Conservation (phyloP, 1,140 invertebrate species). For the Neuroterus valhalla region DNA sequence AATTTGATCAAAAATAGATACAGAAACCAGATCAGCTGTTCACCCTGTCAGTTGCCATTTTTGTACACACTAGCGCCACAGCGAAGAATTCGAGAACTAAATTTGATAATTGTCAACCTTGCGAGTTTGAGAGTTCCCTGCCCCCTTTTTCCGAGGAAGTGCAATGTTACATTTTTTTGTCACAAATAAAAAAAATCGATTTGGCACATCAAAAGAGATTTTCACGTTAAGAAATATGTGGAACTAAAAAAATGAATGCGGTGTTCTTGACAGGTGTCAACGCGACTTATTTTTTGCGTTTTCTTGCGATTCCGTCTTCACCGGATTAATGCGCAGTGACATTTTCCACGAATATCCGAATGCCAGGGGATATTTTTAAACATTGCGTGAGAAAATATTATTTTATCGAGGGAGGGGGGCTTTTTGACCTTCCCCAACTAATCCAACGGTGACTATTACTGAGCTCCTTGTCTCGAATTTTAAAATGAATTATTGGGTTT, state of each 20-base stretch:
- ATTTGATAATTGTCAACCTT: too few species aligned
- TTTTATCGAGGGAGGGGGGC: background rate
- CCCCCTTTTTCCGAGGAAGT: background rate
- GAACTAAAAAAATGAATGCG: background rate
- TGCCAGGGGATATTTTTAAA: conserved; percentile 12
- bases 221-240: background rate
- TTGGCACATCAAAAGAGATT: background rate
- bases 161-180: conserved; percentile 9
- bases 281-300: conserved; percentile 21
- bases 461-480: background rate
- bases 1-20: background rate
- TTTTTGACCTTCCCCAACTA: conserved; percentile 19
- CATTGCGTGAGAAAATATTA: conserved; percentile 11
- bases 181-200: background rate
- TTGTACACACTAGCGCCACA: background rate
- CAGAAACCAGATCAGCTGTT: conserved; percentile 1
- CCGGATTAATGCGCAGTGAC: conserved; percentile 3
- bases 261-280: conserved; percentile 21
- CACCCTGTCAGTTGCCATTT: background rate
- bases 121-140: background rate
- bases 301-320: conserved; percentile 12
- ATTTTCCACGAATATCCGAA: conserved; percentile 24
- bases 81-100: background rate
- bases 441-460: background rate
- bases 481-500: background rate